A percentile compares a stretch with the other conserved stretches of the same genome.
These are phyloP conservation scores for Caenorhabditis sinica DNA, from an alignment of 2,888 invertebrate genomes.

Conservation along the genomic window DNA sequence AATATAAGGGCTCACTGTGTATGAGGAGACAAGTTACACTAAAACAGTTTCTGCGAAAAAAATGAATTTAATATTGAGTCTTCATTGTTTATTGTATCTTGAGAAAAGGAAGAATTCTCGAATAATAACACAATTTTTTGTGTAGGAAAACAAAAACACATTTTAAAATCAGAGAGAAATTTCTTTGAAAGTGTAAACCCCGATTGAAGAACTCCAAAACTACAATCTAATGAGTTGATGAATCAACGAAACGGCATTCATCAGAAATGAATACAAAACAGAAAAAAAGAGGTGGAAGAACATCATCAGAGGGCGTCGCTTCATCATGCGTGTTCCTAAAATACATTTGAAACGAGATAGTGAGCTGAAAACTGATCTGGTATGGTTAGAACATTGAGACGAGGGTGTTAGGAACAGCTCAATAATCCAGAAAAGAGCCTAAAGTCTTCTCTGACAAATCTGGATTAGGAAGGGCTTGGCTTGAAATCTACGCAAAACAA, in stretches of 20 bases:
- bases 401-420: conserved; percentile 29
- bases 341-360: neutral
- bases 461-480: conserved; percentile 48
- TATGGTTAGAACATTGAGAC: neutral
- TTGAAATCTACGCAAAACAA: conserved; percentile 42
- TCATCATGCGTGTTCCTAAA: neutral
- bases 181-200: neutral
- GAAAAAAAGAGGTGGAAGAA: neutral
- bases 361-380: conserved; percentile 15
- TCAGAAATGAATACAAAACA: neutral
- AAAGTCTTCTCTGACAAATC: conserved; percentile 42
- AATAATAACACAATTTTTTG: neutral
- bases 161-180: neutral
- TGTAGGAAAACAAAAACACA: neutral
- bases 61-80: neutral
- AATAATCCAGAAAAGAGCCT: conserved; percentile 46
- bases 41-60: too few species aligned
- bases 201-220: neutral
- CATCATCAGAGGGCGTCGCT: conserved; percentile 10
- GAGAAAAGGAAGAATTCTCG: neutral
- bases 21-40: too few species aligned
- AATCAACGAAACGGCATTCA: neutral
- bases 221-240: neutral
- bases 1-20: too few species aligned
- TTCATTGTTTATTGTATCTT: too few species aligned